Evolutionary conservation across 2,797 vertebrate species (phyloP).

Genomic region (Discoglossus pictus): DNA sequence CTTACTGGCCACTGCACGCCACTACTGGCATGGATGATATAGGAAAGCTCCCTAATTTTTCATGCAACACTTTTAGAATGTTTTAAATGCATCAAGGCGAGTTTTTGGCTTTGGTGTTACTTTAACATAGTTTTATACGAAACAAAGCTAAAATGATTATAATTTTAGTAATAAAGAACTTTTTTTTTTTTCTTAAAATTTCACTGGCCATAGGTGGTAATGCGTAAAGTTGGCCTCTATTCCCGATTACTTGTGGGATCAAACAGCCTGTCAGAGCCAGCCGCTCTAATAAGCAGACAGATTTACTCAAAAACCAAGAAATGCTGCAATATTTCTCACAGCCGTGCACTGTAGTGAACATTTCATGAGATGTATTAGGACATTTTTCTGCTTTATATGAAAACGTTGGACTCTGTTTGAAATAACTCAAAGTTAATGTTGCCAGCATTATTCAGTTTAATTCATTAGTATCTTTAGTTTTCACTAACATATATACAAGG

Average conservation of each 20-base stretch:
- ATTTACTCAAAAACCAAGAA: slow-evolving; percentile 20
- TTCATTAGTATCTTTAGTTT: no score
- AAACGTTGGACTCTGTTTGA: slow-evolving; percentile 5
- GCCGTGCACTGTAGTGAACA: slow-evolving; percentile 1
- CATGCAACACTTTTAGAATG: no score
- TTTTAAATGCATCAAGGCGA: no score
- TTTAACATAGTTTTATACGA: no score
- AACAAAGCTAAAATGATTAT: no score
- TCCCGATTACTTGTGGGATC: slow-evolving; percentile 32
- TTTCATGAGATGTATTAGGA: background rate
- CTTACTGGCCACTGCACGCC: no score
- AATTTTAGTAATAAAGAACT: no score
- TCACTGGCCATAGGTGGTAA: slow-evolving; percentile 7
- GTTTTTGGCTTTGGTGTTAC: no score
- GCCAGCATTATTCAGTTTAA: slow-evolving; percentile 22
- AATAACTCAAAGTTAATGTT: slow-evolving; percentile 2
- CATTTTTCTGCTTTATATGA: background rate
- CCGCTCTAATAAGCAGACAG: slow-evolving; percentile 34
- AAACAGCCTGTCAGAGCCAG: slow-evolving; percentile 21
- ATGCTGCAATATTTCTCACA: background rate
- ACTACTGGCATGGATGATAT: no score
- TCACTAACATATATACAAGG: no score
- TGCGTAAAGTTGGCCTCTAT: slow-evolving; percentile 25
- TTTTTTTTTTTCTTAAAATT: background rate
- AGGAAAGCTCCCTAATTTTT: no score